A percentile compares a stretch with the other conserved stretches of the same genome.
These are phyloP conservation scores for Dascyllus trimaculatus DNA, from an alignment of 2,113 vertebrate genomes.

Conservation along the genomic window DNA sequence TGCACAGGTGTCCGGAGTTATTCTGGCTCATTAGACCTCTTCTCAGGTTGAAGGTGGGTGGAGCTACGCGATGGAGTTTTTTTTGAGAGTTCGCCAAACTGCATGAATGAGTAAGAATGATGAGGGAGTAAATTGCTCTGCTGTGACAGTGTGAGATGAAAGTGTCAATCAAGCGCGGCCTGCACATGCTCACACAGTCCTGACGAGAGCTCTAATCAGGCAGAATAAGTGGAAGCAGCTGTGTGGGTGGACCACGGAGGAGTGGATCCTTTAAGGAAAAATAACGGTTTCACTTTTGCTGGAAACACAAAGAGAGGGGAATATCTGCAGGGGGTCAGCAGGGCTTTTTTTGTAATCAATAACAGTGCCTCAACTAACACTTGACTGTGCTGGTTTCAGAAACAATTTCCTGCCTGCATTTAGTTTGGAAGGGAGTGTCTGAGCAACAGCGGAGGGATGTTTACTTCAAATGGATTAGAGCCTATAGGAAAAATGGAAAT, in stretches of 20 bases:
- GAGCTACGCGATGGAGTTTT: background rate
- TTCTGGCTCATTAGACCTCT: constrained; percentile 6
- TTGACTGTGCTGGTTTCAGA: constrained; percentile 36
- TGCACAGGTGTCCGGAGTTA: constrained; percentile 12
- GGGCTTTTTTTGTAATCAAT: constrained; percentile 51
- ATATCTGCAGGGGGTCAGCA: constrained; percentile 15
- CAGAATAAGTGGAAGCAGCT: constrained; percentile 31
- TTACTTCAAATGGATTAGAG: constrained; percentile 20
- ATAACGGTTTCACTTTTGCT: constrained; percentile 10
- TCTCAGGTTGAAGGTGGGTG: background rate
- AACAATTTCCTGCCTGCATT: constrained; percentile 39
- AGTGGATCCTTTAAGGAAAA: constrained; percentile 25
- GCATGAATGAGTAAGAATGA: background rate
- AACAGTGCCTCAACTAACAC: constrained; percentile 20
- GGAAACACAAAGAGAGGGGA: constrained; percentile 12
- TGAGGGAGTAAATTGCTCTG: background rate
- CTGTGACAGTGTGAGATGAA: constrained; percentile 1
- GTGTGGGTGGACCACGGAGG: background rate
- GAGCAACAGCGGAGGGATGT: constrained; percentile 28
- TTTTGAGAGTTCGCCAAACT: constrained; percentile 15
- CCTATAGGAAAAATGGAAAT: constrained; percentile 6
- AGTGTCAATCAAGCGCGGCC: constrained; percentile 16
- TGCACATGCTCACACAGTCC: background rate
- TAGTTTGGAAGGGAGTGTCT: constrained; percentile 20
- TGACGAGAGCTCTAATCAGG: constrained; percentile 11